Evolutionary conservation across 2,888 invertebrate species (phyloP), one percentile per base, ranked within the genome.

Genomic region (Eupithecia tripunctaria): DNA sequence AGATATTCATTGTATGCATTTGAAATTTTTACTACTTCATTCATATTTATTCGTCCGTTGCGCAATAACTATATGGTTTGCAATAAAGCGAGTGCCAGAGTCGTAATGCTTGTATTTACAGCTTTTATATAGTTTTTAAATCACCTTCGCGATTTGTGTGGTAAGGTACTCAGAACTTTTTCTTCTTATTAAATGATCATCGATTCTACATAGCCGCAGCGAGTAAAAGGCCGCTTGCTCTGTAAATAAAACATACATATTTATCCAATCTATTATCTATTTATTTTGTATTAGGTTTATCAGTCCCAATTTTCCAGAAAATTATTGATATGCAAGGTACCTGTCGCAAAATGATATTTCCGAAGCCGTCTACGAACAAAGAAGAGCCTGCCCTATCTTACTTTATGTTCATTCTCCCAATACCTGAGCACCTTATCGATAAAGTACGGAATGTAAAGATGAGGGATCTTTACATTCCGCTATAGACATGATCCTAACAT

Each of bases 21-120:
- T 71, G 62, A 56, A 68, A 29, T 66, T 69, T 77, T 76, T 74
- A 74, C 80, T 78, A 76, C 79, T 76, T 75, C 72, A 77, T 79
- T 81, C 77, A 80, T 78, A 79, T 80, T 80, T 80, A 73, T 71
- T 71, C 60, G 51, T 74, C 78, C 78, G 76, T 72, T 66, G 62
- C 60, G 78, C 76, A 76, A 80, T 80, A 81, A 81, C 64, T 64
- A 79, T 79, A 77, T 72, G 76, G 70, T 68, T 68, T 76, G 64
- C 77, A 76, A 71, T 71, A 74, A 70, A 68, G 68, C 72, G 73
- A 70, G 66, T 71, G 56, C 66, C 65, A 43, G 71, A 72, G 70
- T 71, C 73, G 77, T 80, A 79, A 80, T 74, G 76, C 75, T 71
- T 69, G 78, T 79, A 79, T 79, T 80, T 80, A 81, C 79, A 76